Base-by-base conservation (phyloP, 2,888 invertebrate species). In the Xanthia togata region DNA sequence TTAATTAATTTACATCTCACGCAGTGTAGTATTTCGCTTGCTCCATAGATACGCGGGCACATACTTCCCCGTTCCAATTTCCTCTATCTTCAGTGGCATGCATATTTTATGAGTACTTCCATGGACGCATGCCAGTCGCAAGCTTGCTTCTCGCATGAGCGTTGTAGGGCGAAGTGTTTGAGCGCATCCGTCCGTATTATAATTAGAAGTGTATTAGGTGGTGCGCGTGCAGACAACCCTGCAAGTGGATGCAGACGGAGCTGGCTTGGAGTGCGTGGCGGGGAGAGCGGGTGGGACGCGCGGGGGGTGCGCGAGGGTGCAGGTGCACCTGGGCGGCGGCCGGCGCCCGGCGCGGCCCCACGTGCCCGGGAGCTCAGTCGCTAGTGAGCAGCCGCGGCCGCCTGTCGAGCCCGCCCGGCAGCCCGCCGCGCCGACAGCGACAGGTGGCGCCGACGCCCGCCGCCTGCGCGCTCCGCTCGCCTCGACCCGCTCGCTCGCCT, bases 301-400 rank as follows among this genome's bases (percentile, higher is more conserved):
- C 38, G 78, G 60, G 81, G 82, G 84, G 86, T 83, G 89, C 85
- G 90, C 90, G 91, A 90, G 91, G 91, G 93, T 90, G 94, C 92
- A 91, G 91, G 93, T 95, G 95, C 95, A 95, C 94, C 94, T 95
- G 95, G 95, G 95, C 94, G 95, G 95, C 94, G 94, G 93, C 91
- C 93, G 94, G 92, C 92, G 91, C 92, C 91, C 91, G 91, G 93
- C 89, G 90, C 88, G 83, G 89, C 90, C 89, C 92, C 95, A 94
- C 95, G 95, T 94, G 95, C 95, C 94, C 94, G 94, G 94, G 93
- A 92, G 86, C 89, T 78, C 79, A 95, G 94, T 94, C 92, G 94
- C 93, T 91, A 89, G 91, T 89, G 90, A 93, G 93, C 93, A 90
- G 89, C 90, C 90, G 89, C 77, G 87, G 82, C 79, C 80, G 87